These are phyloP conservation scores for Catocala nupta DNA, from an alignment of 2,888 invertebrate genomes.

Conservation along the genomic window DNA sequence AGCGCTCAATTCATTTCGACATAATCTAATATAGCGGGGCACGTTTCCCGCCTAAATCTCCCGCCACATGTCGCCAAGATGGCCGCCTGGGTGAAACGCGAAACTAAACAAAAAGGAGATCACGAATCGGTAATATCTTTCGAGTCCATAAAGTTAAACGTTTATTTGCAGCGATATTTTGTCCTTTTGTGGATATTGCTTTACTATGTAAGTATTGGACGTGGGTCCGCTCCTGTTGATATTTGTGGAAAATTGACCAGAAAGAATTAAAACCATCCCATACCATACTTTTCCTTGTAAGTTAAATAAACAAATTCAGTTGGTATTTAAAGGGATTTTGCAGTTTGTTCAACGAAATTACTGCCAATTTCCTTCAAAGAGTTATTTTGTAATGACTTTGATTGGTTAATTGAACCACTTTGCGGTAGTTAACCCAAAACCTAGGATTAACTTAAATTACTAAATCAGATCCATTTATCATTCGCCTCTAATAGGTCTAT, in stretches of 20 bases:
- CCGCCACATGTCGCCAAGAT: slow-evolving; percentile 88
- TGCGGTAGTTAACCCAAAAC: slow-evolving; percentile 40
- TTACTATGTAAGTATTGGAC: slow-evolving; percentile 73
- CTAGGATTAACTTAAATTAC: slow-evolving; percentile 48
- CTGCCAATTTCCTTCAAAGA: slow-evolving; percentile 50
- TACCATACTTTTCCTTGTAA: slow-evolving; percentile 26
- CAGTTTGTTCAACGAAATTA: slow-evolving; percentile 42
- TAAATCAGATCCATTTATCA: slow-evolving; percentile 42
- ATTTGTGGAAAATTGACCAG: slow-evolving; percentile 47
- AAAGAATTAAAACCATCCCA: slow-evolving; percentile 34
- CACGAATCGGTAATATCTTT: slow-evolving; percentile 88
- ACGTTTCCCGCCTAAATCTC: slow-evolving; percentile 87
- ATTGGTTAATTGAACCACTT: slow-evolving; percentile 47
- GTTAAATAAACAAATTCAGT: slow-evolving; percentile 42
- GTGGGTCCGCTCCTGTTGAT: slow-evolving; percentile 51
- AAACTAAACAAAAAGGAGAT: slow-evolving; percentile 86
- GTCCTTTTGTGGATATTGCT: slow-evolving; percentile 86
- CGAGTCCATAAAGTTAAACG: slow-evolving; percentile 87
- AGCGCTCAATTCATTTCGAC: slow-evolving; percentile 87
- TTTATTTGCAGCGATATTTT: slow-evolving; percentile 87
- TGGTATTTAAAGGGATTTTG: slow-evolving; percentile 39
- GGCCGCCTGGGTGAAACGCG: slow-evolving; percentile 83
- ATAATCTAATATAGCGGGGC: slow-evolving; percentile 86
- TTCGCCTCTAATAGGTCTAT: slow-evolving; percentile 26
- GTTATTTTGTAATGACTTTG: slow-evolving; percentile 45